Evolutionary conservation across 2,888 invertebrate species (phyloP).

Genomic region (Philereme transversata): DNA sequence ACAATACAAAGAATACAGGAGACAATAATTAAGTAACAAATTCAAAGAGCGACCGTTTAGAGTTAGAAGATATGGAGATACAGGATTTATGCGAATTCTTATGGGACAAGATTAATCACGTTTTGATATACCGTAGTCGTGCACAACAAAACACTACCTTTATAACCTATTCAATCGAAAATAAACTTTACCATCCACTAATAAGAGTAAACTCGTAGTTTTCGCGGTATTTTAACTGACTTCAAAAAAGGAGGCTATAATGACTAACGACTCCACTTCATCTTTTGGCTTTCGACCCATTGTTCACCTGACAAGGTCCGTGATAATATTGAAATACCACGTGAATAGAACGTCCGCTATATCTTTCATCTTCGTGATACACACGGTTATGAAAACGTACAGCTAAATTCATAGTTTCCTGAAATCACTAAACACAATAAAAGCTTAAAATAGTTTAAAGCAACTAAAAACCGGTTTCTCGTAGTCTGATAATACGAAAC

Average conservation of each 20-base stretch:
- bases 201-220: constrained; percentile 6
- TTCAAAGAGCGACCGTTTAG: too few species aligned
- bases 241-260: too few species aligned
- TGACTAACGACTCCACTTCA: constrained; percentile 68
- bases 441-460: too few species aligned
- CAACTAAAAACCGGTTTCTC: too few species aligned
- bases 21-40: too few species aligned
- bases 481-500: too few species aligned
- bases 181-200: not conserved
- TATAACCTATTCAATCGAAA: not conserved
- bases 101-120: too few species aligned
- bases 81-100: too few species aligned
- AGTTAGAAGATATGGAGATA: too few species aligned
- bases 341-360: constrained; percentile 64
- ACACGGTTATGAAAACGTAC: constrained; percentile 35
- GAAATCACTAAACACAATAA: too few species aligned
- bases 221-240: constrained; percentile 42
- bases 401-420: constrained; percentile 1
- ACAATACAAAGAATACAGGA: too few species aligned
- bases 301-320: constrained; percentile 74
- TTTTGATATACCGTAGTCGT: not conserved
- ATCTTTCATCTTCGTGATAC: constrained; percentile 58
- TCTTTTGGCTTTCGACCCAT: constrained; percentile 61
- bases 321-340: constrained; percentile 76
- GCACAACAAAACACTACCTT: not conserved